Evolutionary conservation across 2,797 vertebrate genomes (phyloP).

Genomic region (Cynopterus sphinx): DNA sequence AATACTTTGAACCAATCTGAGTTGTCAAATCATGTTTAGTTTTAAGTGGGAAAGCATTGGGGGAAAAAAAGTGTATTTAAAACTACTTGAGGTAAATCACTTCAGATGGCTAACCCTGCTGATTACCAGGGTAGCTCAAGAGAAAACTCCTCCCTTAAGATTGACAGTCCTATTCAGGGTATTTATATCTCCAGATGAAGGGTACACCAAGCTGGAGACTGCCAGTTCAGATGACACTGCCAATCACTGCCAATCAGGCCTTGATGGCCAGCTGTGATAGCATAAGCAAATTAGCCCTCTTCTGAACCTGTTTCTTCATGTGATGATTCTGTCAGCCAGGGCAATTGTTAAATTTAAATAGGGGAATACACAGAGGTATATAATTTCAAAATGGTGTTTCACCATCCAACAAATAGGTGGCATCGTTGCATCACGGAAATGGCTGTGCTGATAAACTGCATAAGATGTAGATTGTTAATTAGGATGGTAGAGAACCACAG

Average conservation of each 20-base stretch:
- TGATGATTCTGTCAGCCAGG: not conserved
- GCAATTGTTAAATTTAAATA: not conserved
- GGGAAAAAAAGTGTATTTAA: not conserved
- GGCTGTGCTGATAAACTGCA: not conserved
- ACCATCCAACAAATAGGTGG: not conserved
- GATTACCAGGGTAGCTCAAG: not conserved
- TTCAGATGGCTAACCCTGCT: not conserved
- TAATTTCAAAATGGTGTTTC: not conserved
- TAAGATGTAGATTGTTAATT: not conserved
- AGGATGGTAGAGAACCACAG: not conserved
- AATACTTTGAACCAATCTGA: not conserved
- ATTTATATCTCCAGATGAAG: not conserved
- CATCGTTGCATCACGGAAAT: not conserved
- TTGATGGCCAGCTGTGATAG: not conserved
- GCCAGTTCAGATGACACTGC: not conserved
- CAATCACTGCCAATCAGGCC: not conserved
- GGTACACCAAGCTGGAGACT: not conserved
- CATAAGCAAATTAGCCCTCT: not conserved
- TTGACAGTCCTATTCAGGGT: not conserved
- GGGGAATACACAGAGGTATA: not conserved
- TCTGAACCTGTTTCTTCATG: not conserved
- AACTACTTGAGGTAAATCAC: not conserved
- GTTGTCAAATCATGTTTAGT: not conserved
- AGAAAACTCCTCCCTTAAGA: not conserved
- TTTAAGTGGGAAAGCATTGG: not conserved